Percentiles rank a stretch among this genome's conserved stretches.
Evolutionary conservation across 2,888 invertebrate genomes (phyloP).

Genomic region (Yponomeuta malinellus): DNA sequence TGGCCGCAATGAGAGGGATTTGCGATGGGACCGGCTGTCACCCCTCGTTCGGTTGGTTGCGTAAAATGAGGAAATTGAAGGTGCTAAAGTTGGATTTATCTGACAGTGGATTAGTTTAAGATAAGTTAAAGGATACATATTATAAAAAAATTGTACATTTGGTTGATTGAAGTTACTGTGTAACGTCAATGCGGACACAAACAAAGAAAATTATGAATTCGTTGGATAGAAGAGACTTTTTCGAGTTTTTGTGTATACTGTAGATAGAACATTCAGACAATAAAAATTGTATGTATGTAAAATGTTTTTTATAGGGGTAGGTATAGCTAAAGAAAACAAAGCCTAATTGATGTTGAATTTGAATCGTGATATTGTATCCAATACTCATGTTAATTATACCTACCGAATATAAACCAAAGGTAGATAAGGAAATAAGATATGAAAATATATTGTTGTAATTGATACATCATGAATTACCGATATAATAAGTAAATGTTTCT

Average conservation of each 20-base stretch:
- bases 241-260: conserved; percentile 3
- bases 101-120: not conserved
- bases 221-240: not conserved
- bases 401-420: not conserved
- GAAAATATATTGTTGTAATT: not conserved
- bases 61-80: not conserved
- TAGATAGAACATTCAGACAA: conserved; percentile 11
- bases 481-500: not conserved
- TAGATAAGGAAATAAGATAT: not conserved
- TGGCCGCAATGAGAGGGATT: not conserved
- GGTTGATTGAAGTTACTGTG: conserved; percentile 2
- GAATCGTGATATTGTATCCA: conserved; percentile 9
- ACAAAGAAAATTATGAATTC: not conserved
- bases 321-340: not conserved
- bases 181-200: not conserved
- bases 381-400: not conserved
- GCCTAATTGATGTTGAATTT: not conserved
- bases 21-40: not conserved
- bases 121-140: not conserved
- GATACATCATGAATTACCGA: not conserved
- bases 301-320: not conserved
- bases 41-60: not conserved
- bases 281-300: not conserved
- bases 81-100: conserved; percentile 1
- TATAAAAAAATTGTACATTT: not conserved